Evolutionary conservation across 2,797 vertebrate species (phyloP), one percentile per base, ranked within the genome.

Genomic region (Falco biarmicus): DNA sequence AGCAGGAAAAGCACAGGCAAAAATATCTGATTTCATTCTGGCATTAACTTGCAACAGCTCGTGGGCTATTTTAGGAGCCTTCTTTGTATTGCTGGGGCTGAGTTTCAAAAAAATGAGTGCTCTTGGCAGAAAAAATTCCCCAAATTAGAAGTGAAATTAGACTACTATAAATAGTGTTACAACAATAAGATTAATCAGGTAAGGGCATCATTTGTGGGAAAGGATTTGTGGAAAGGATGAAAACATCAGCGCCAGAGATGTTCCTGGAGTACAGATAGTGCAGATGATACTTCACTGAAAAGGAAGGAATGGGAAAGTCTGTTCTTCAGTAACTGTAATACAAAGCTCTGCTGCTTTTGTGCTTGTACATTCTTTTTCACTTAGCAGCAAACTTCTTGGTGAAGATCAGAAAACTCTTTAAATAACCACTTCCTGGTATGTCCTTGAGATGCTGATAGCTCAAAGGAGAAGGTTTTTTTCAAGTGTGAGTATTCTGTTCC

Each of bases 381-480:
- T 96, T 96, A 96, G 86, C 85, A 86, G 69, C 39, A 60, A 91
- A 84, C 45, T 93, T 85, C 70, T 94, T 82, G 34, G 61, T 88
- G 79, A 88, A 95, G 94, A 96, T 95, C 89, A 91, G 94, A 96
- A 97, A 95, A 84, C 32, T 65, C 71, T 92, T 96, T 83, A 89
- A 91, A 95, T 85, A 92, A 95, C 84, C 86, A 87, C 95, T 97
- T 94, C 94, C 90, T 90, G 81, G 37, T 90, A 32, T 2, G 45
- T 85, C 64, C 93, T 87, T 74, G 81, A 85, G 71, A 59, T 85
- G 84, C 90, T 95, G 93, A 92, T 96, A 95, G 94, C 90, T 96
- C 84, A 85, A 85, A 95, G 65, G 24, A 95, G 65, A 74, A 75
- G 26, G 74, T 80, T 54, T 81, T 66, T 76, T 87, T 74, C 13